Conservation (phyloP, 30 jellyfish, hydroid and myxozoan species). For the Hydractinia echinata region DNA sequence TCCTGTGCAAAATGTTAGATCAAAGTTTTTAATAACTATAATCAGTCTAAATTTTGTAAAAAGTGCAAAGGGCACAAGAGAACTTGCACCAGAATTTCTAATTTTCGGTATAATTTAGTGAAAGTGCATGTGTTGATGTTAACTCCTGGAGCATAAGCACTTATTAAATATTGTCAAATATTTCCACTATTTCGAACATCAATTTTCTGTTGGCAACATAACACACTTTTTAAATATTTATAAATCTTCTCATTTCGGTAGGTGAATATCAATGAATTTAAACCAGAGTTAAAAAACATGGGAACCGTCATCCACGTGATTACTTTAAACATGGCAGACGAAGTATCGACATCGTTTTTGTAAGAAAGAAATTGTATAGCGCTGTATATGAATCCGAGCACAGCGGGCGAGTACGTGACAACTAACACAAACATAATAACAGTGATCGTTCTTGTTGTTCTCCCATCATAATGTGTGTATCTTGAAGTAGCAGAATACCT, state of each 20-base stretch:
- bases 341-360: background rate
- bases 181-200: too few relatives aligned
- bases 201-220: too few relatives aligned
- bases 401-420: background rate
- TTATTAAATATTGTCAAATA: too few relatives aligned
- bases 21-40: too few relatives aligned
- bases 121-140: too few relatives aligned
- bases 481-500: background rate
- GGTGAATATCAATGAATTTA: background rate
- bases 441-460: background rate
- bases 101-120: too few relatives aligned
- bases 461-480: conserved; percentile 10
- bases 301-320: conserved; percentile 11
- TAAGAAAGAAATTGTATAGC: background rate
- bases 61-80: too few relatives aligned
- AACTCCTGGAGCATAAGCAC: too few relatives aligned
- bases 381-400: background rate
- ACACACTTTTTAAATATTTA: too few relatives aligned
- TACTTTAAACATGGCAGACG: background rate
- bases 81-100: too few relatives aligned
- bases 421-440: background rate
- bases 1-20: too few relatives aligned
- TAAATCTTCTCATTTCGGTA: conserved; percentile 8
- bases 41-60: too few relatives aligned
- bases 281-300: background rate